Percentiles rank a stretch among this genome's conserved stretches.
phyloP scores from a whole-genome alignment of 2,888 invertebrate species.

The Alitta virens region DNA sequence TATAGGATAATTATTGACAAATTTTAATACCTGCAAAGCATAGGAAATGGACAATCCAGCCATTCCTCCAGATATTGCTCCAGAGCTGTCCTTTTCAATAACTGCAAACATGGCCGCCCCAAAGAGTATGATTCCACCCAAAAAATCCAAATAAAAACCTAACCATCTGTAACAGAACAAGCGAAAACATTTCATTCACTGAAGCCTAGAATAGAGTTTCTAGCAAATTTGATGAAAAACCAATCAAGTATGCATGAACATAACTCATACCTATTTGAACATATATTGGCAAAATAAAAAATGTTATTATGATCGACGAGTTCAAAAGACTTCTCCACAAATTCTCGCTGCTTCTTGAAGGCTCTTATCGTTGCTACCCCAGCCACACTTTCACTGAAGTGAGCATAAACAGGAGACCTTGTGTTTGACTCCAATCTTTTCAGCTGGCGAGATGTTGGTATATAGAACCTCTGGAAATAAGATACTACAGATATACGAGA shows the following conservation, averaged over 20 bases:
- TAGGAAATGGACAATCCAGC: slow-evolving; percentile 54
- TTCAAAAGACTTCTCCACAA: slow-evolving; percentile 36
- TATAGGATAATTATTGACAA: too few species aligned
- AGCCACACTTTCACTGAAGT: slow-evolving; percentile 60
- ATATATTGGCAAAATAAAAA: slow-evolving; percentile 59
- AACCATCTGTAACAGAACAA: slow-evolving; percentile 46
- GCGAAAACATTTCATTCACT: too few species aligned
- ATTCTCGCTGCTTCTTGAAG: slow-evolving; percentile 38
- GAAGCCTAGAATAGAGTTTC: too few species aligned
- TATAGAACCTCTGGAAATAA: slow-evolving; percentile 58
- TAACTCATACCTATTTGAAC: background rate
- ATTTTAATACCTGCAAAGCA: slow-evolving; percentile 32
- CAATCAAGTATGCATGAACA: too few species aligned
- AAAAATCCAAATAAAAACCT: slow-evolving; percentile 49
- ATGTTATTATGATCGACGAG: slow-evolving; percentile 63
- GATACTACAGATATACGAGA: background rate
- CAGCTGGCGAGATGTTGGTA: slow-evolving; percentile 52
- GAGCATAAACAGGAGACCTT: slow-evolving; percentile 50
- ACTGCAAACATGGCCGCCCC: slow-evolving; percentile 52
- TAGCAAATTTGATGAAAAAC: too few species aligned
- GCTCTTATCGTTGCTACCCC: slow-evolving; percentile 50
- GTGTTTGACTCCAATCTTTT: slow-evolving; percentile 53
- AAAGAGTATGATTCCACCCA: slow-evolving; percentile 48
- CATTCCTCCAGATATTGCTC: slow-evolving; percentile 40
- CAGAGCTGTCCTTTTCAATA: slow-evolving; percentile 20